A percentile compares a stretch with the other conserved stretches of the same genome.
These are phyloP conservation scores for Drosophila falleni DNA, from an alignment of 2,888 invertebrate genomes.

Conservation along the genomic window DNA sequence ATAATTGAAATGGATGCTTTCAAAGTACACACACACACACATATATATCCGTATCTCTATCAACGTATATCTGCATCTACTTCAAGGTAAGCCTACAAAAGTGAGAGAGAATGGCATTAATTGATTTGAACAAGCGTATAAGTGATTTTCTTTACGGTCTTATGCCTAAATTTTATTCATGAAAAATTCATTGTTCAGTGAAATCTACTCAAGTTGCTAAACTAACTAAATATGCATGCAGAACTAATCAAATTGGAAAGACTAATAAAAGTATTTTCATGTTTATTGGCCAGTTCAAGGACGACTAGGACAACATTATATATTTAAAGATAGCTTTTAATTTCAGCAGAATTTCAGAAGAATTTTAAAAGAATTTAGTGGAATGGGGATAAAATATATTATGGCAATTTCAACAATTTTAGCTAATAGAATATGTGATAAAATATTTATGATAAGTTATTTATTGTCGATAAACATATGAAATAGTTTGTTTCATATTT, in stretches of 20 bases:
- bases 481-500: not conserved
- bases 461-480: not conserved
- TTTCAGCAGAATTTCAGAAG: not conserved
- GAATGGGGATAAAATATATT: too few relatives aligned
- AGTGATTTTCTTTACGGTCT: slow-evolving; percentile 24
- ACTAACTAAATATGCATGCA: slow-evolving; percentile 15
- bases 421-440: not conserved
- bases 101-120: slow-evolving; percentile 35
- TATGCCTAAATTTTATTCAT: slow-evolving; percentile 40
- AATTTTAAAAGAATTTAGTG: not conserved
- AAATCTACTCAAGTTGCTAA: not conserved
- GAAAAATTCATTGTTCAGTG: slow-evolving; percentile 47
- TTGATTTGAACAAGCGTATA: slow-evolving; percentile 56
- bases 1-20: slow-evolving; percentile 76
- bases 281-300: slow-evolving; percentile 42
- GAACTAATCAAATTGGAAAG: slow-evolving; percentile 10
- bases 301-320: slow-evolving; percentile 8
- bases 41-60: not conserved
- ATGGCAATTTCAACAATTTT: too few relatives aligned
- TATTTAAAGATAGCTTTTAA: not conserved
- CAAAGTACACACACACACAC: slow-evolving; percentile 6
- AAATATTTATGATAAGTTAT: not conserved
- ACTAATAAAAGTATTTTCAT: slow-evolving; percentile 52
- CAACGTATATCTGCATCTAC: not conserved
- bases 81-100: slow-evolving; percentile 37